A percentile compares a stretch with the other conserved stretches of the same genome.
Evolutionary conservation across 2,113 vertebrate species (phyloP).

Genomic region (Heliornis fulica): DNA sequence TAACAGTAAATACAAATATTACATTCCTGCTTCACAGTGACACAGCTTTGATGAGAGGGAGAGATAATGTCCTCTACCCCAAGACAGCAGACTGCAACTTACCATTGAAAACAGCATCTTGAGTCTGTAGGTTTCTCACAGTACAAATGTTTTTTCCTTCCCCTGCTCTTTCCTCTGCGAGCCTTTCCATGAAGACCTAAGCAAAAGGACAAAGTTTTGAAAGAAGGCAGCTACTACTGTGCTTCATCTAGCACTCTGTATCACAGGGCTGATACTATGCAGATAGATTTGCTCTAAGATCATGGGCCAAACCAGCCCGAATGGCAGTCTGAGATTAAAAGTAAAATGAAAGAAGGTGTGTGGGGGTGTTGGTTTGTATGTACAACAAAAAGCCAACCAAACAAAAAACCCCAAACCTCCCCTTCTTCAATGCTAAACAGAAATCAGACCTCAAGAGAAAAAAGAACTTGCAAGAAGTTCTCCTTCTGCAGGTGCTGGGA

Average conservation of each 20-base stretch:
- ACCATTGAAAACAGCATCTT: neutral
- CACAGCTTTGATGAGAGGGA: neutral
- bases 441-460: neutral
- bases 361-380: too few species aligned
- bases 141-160: neutral
- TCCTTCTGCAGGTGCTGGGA: neutral
- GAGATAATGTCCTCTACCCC: neutral
- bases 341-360: too few species aligned
- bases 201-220: neutral
- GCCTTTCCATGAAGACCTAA: neutral
- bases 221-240: neutral
- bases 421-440: neutral
- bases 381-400: too few species aligned
- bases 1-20: neutral
- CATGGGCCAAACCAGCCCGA: neutral
- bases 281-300: neutral
- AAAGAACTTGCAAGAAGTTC: neutral
- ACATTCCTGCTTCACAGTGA: neutral
- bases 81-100: neutral
- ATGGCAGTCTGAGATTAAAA: fast-evolving
- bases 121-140: neutral
- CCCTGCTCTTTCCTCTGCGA: fast-evolving
- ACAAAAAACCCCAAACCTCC: too few species aligned
- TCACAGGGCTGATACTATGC: neutral
- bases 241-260: neutral